Percentiles rank a stretch among this genome's conserved stretches.
phyloP scores from a whole-genome alignment of 2,113 vertebrate genomes.

The Sander vitreus region DNA sequence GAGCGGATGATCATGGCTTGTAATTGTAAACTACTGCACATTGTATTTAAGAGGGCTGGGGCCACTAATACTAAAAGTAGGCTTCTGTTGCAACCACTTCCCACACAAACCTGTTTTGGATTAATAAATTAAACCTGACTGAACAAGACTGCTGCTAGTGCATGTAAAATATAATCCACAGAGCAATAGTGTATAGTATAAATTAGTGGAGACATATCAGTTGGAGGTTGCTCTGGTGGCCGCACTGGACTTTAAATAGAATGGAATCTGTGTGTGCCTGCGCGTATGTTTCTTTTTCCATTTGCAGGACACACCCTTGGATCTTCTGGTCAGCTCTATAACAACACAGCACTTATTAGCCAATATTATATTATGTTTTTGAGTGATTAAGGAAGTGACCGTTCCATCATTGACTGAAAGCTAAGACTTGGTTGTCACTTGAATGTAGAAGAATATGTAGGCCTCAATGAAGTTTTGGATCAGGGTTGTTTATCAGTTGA shows the following conservation, averaged over 20 bases:
- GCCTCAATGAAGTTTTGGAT: not conserved
- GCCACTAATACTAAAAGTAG: conserved; percentile 17
- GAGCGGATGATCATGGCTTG: not conserved
- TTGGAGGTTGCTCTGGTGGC: conserved; percentile 58
- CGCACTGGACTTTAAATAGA: conserved; percentile 75
- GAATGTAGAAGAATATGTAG: not conserved
- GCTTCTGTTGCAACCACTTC: conserved; percentile 25
- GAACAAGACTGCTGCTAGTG: conserved; percentile 34
- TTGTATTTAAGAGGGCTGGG: not conserved
- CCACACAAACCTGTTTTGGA: conserved; percentile 45
- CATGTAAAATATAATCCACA: conserved; percentile 20
- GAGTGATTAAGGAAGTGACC: conserved; percentile 34
- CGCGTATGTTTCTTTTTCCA: conserved; percentile 75
- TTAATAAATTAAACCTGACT: conserved; percentile 38
- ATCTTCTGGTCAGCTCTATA: conserved; percentile 60
- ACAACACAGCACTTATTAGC: conserved; percentile 61
- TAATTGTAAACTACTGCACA: conserved; percentile 18
- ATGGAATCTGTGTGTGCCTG: conserved; percentile 74
- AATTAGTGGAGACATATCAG: conserved; percentile 61
- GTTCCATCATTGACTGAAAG: not conserved
- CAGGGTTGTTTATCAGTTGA: conserved; percentile 12
- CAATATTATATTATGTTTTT: conserved; percentile 23
- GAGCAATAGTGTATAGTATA: conserved; percentile 36
- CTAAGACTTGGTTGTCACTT: not conserved
- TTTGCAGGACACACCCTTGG: conserved; percentile 71